Evolutionary conservation across 2,797 vertebrate genomes (phyloP).

Genomic region (Chaenodraco wilsoni): DNA sequence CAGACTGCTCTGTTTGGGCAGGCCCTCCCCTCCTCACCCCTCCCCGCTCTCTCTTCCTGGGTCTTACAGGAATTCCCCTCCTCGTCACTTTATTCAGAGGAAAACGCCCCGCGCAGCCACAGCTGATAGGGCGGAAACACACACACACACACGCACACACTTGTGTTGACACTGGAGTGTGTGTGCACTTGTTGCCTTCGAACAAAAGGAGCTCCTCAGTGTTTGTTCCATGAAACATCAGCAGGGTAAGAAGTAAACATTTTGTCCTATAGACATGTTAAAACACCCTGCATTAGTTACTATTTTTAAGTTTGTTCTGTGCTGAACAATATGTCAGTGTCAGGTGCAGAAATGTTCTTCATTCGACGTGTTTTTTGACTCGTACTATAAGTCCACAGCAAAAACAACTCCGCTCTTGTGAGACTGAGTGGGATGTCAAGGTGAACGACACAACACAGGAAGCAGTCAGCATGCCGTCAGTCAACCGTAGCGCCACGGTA

Average conservation of each 20-base stretch:
- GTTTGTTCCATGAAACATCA: conserved; percentile 45
- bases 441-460: conserved; percentile 57
- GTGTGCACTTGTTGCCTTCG: conserved; percentile 34
- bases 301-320: not conserved
- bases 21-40: conserved; percentile 1
- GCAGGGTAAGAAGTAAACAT: conserved; percentile 50
- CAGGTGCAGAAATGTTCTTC: conserved; percentile 1
- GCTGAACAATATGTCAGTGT: not conserved
- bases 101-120: conserved; percentile 67
- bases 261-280: conserved; percentile 42
- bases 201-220: conserved; percentile 39
- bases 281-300: conserved; percentile 8
- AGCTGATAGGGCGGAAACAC: conserved; percentile 74
- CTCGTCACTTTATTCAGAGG: conserved; percentile 76
- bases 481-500: conserved; percentile 42
- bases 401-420: not conserved
- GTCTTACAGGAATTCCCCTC: conserved; percentile 81
- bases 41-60: conserved; percentile 21
- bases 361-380: not conserved
- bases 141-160: conserved; percentile 7
- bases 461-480: conserved; percentile 57
- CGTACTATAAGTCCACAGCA: conserved; percentile 28
- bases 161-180: conserved; percentile 63
- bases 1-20: conserved; percentile 54
- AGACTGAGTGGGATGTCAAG: conserved; percentile 7